Base-by-base conservation (phyloP, 2,113 vertebrate genomes). In the Halichoerus grypus region DNA sequence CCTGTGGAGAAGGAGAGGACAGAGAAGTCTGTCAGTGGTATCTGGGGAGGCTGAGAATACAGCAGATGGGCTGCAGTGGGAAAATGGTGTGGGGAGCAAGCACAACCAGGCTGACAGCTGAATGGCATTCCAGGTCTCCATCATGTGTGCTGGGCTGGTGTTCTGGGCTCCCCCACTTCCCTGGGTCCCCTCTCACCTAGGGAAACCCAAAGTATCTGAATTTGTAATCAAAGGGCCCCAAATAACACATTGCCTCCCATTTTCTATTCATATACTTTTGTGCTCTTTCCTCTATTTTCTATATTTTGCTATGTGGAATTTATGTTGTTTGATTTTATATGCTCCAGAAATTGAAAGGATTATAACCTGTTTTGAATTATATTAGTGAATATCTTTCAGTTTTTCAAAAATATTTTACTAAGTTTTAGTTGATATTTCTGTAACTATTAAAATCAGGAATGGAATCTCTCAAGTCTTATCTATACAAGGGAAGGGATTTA, bases 351-450 rank as follows among this genome's bases (percentile, higher is more conserved):
- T 77, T 90, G 10, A 61, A 57, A 90, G 31, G 28, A 89, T 95
- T 94, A 77, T 71, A 49, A 31, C 15, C 9, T 86, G 24, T 59
- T 92, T 92, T 85, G 14, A 90, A 69, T 67, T 79, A 42, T 69
- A 65, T 72, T 72, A 77, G n/a, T 51, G 53, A 93, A 79, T 79
- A 93, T 36, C 13, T 36, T 90, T 72, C 9, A 63, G 26, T 55
- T 96, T 96, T 84, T 76, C 15, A 57, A 91, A 94, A 84, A 55
- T 22, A 83, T 80, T 94, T 96, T 80, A 28, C 10, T 61, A 80
- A 74, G 21, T 88, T 94, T 86, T 88, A 95, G 36, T 77, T 85
- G 61, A 11, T 95, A 89, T 85, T 93, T 97, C 55, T 84, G 15
- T 91, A 90, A 31, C 49, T 85, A 67, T 59, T 76, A 69, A 96